Evolutionary conservation across 35 echinoderm and acorn worm genomes (phyloP), one percentile per base, ranked within the genome.

Genomic region (Ptychodera flava): DNA sequence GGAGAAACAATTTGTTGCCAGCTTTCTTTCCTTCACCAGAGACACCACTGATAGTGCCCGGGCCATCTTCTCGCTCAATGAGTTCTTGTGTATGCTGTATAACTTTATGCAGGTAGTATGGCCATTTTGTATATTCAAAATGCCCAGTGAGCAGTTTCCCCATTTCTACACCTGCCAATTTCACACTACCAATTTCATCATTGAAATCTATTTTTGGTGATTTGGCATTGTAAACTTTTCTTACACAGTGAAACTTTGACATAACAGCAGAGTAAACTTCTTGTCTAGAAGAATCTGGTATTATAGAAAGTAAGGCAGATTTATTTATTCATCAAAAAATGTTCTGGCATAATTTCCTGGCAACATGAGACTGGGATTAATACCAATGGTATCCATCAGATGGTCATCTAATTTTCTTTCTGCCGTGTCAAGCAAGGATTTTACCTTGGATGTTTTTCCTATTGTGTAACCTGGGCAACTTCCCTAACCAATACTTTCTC

Each of bases 291-390:
- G n/a, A n/a, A n/a, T n/a, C n/a, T n/a, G n/a, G n/a, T n/a, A 85
- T 76, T 22, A 85, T n/a, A n/a, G n/a, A n/a, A n/a, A n/a, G n/a
- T n/a, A n/a, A n/a, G n/a, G n/a, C n/a, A n/a, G n/a, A n/a, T 30
- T 76, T 33, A 29, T 85, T 85, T 1, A 33, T 27, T 81, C 12
- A 45, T 38, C 0, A 6, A 80, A 81, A 15, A 86, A 31, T 22
- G 81, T 16, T 33, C 37, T 84, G 1, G 89, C 79, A 52, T 87
- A 91, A 37, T 87, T 91, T 1, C 89, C 89, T 80, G 89, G 89
- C 89, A 91, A 86, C 83, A 91, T 91, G 10, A 91, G 29, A 80
- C 29, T 81, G 0, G 89, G 78, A 15, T 35, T 38, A 30, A 91
- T 35, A 1, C 79, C 77, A 80, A 87, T 87, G 28, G 33, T 33